Conservation (phyloP, 2,888 invertebrate species). For the Nephrocerus scutellatus region DNA sequence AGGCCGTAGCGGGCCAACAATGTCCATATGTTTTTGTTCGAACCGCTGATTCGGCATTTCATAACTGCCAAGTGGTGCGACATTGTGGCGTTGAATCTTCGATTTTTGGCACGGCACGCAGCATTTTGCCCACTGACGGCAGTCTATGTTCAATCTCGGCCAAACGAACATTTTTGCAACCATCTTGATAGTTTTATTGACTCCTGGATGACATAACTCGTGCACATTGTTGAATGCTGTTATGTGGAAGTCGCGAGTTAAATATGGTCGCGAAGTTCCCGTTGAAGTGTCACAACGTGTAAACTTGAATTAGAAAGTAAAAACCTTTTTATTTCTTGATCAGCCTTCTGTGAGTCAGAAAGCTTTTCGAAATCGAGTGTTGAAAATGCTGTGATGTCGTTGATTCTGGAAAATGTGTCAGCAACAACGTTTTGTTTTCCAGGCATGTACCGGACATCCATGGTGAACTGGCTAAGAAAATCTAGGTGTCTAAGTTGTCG, state of each 20-base stretch:
- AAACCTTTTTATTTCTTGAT: neutral
- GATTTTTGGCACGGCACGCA: conserved; percentile 11
- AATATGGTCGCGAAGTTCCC: conserved; percentile 9
- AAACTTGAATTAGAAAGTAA: too few relatives aligned
- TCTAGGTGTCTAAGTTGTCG: conserved; percentile 5
- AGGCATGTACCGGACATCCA: neutral
- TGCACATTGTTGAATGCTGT: conserved; percentile 11
- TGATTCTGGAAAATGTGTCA: conserved; percentile 4
- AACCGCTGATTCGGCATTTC: conserved; percentile 20
- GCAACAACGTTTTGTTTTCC: conserved; percentile 8
- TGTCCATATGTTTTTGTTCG: conserved; percentile 43
- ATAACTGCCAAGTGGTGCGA: conserved; percentile 1
- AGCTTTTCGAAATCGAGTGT: conserved; percentile 1
- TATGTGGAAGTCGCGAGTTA: conserved; percentile 9
- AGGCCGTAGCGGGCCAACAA: conserved; percentile 43
- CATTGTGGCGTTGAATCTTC: conserved; percentile 9
- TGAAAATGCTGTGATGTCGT: neutral
- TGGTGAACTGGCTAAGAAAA: conserved; percentile 4
- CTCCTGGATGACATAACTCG: conserved; percentile 8
- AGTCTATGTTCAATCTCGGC: conserved; percentile 8
- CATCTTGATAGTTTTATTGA: conserved; percentile 2
- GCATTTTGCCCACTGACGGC: conserved; percentile 1
- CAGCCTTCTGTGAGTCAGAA: neutral
- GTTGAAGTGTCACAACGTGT: conserved; percentile 16
- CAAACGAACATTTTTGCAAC: conserved; percentile 6